Evolutionary conservation across 2,113 vertebrate genomes (phyloP), one percentile per base, ranked within the genome.

Genomic region (Procapra przewalskii): DNA sequence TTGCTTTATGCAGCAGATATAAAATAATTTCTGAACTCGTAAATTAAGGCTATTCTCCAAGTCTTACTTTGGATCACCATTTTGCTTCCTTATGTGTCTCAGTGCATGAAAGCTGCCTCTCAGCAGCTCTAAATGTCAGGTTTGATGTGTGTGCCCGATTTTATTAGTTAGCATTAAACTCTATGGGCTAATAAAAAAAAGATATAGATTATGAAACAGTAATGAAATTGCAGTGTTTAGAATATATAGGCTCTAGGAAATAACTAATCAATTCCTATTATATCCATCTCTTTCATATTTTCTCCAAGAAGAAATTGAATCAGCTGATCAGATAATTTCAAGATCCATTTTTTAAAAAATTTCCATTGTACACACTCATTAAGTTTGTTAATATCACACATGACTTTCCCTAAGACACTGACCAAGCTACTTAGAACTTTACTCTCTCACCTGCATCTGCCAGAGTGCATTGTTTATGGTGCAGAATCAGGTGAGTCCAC

Each of bases 21-120:
- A 50, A 91, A 96, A 50, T 92, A 45, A 87, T 84, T 94, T 93
- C 40, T 83, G 45, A 88, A 52, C 71, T 97, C 36, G 14, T 40
- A 81, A 85, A 81, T 84, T 55, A 93, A 93, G 43, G 3, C n/a
- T 52, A 45, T 91, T 88, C 50, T 64, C n/a, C 31, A 94, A 55
- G 45, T n/a, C 60, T 80, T 62, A 31, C 45, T 97, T 96, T 79
- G 8, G 12, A 50, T 88, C 21, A 71, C 85, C 8, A 9, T n/a
- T 86, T 62, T 64, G 12, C 43, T 92, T 50, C 59, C 50, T 82
- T 48, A 14, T 40, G 19, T 75, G 59, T 80, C 43, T 8, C 0
- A 60, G 29, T 33, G n/a, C 36, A 48, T 55, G 50, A 45, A 67
- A 93, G 79, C 75, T n/a, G 52, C 7, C 10, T 33, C 31, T 55